Percentiles rank a stretch among this genome's conserved stretches.
Evolutionary conservation across 2,113 vertebrate genomes (phyloP).

Genomic region (Tychaedon coryphoeus): DNA sequence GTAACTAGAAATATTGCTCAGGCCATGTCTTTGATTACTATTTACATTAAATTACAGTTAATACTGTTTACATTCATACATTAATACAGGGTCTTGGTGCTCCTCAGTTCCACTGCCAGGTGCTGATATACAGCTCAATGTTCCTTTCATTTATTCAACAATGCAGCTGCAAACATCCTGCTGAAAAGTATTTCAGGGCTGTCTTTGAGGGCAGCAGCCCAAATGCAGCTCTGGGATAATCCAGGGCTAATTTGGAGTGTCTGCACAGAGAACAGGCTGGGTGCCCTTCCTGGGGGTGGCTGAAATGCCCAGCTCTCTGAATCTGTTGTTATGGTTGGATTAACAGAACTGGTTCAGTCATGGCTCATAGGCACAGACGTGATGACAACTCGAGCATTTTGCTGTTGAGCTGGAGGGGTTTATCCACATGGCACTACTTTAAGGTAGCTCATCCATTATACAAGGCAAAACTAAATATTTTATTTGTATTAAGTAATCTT

Average conservation of each 20-base stretch:
- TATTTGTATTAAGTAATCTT: neutral
- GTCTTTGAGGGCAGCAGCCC: neutral
- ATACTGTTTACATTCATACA: neutral
- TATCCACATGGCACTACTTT: neutral
- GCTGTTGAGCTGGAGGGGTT: neutral
- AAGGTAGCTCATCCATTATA: neutral
- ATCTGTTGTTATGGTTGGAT: neutral
- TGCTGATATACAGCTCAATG: accelerated
- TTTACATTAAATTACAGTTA: neutral
- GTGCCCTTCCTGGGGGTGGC: neutral
- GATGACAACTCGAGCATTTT: neutral
- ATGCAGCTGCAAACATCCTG: neutral
- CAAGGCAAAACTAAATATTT: neutral
- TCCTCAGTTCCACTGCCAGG: neutral
- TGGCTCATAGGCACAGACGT: neutral
- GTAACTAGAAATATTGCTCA: neutral
- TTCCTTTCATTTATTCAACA: neutral
- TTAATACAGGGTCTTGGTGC: neutral
- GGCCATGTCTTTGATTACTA: neutral
- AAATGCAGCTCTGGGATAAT: neutral
- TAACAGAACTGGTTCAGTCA: neutral
- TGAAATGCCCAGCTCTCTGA: neutral
- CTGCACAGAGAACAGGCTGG: neutral
- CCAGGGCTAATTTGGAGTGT: neutral
- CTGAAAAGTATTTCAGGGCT: neutral